Conservation (phyloP, 2,888 invertebrate species). For the Melieria crassipennis region DNA sequence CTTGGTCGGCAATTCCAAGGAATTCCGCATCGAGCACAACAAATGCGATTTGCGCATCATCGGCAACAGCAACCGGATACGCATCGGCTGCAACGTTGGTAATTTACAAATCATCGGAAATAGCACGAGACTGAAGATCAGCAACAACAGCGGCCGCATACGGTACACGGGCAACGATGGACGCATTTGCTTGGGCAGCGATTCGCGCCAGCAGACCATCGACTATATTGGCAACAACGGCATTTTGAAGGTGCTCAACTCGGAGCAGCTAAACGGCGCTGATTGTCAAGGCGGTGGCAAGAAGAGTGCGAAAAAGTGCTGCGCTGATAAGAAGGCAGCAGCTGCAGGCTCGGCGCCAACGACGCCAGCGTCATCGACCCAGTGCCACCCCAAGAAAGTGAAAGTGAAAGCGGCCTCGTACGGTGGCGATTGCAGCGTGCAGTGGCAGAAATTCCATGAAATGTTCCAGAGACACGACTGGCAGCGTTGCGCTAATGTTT, state of each 20-base stretch:
- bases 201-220: slow-evolving; percentile 57
- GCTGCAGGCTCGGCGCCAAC: not conserved
- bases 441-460: slow-evolving; percentile 36
- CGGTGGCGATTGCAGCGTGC: slow-evolving; percentile 18
- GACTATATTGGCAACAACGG: slow-evolving; percentile 64
- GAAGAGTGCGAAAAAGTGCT: slow-evolving; percentile 11
- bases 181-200: slow-evolving; percentile 60
- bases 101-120: slow-evolving; percentile 61
- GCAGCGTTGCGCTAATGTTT: slow-evolving; percentile 24
- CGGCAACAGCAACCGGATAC: slow-evolving; percentile 63
- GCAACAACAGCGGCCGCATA: slow-evolving; percentile 55
- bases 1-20: slow-evolving; percentile 60
- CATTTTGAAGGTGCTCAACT: slow-evolving; percentile 58
- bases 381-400: slow-evolving; percentile 21
- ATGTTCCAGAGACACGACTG: slow-evolving; percentile 21
- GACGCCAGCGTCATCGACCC: not conserved
- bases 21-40: slow-evolving; percentile 61
- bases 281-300: slow-evolving; percentile 8
- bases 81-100: slow-evolving; percentile 57
- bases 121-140: slow-evolving; percentile 59
- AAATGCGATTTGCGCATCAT: slow-evolving; percentile 57
- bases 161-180: slow-evolving; percentile 64
- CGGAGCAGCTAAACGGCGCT: slow-evolving; percentile 28
- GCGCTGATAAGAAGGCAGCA: slow-evolving; percentile 13
- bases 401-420: slow-evolving; percentile 34